phyloP scores from a whole-genome alignment of 2,888 invertebrate genomes.

The Epistrophe grossulariae region DNA sequence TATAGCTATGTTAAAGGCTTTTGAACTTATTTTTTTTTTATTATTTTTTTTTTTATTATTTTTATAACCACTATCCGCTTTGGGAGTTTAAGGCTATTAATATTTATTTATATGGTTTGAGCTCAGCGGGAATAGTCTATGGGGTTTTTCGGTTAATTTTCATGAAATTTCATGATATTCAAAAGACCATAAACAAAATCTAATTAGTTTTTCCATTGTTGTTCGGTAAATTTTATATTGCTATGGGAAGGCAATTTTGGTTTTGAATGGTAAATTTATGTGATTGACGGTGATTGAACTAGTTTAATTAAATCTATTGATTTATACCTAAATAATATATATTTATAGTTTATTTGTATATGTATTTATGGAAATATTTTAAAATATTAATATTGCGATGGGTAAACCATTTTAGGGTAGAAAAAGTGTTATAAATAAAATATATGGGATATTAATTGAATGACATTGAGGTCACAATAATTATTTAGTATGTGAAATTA shows the following conservation, averaged over 20 bases:
- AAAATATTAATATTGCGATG: not conserved
- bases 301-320: constrained; percentile 21
- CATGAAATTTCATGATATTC: constrained; percentile 36
- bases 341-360: too few relatives aligned
- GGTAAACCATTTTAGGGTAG: not conserved
- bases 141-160: not conserved
- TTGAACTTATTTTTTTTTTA: too few relatives aligned
- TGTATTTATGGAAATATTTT: not conserved
- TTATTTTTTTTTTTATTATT: too few relatives aligned
- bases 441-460: not conserved
- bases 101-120: not conserved
- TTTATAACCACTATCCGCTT: not conserved
- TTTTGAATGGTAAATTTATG: constrained; percentile 17
- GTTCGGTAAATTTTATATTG: not conserved
- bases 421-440: not conserved
- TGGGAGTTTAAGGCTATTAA: not conserved
- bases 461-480: not conserved
- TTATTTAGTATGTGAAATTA: not conserved
- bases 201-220: constrained; percentile 45
- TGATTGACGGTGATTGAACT: constrained; percentile 26
- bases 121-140: too few relatives aligned
- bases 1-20: too few relatives aligned
- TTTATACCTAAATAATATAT: not conserved
- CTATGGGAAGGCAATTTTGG: constrained; percentile 9
- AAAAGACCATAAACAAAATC: constrained; percentile 44